phyloP scores from a whole-genome alignment of 1,140 invertebrate genomes.

The Scaptodrosophila lebanonensis region DNA sequence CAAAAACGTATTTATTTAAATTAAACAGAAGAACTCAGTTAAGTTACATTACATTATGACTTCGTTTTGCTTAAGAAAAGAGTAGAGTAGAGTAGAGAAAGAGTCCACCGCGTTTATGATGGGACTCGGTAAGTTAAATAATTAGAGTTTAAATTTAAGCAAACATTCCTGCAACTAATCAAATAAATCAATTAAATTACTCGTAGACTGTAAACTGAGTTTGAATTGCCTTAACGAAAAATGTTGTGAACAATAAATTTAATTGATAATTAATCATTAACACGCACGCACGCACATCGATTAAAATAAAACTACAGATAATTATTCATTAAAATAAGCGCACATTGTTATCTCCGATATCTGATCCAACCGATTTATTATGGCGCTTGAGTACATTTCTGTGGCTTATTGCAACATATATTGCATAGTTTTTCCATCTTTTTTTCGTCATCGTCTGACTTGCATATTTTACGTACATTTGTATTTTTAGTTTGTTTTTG shows the following conservation, averaged over 20 bases:
- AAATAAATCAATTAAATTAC: constrained; percentile 38
- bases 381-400: constrained; percentile 13
- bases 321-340: constrained; percentile 39
- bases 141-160: too few species aligned
- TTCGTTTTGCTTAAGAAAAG: constrained; percentile 68
- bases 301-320: not conserved
- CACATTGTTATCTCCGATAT: constrained; percentile 32
- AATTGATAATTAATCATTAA: too few species aligned
- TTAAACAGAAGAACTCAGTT: constrained; percentile 59
- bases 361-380: not conserved
- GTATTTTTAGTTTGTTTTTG: constrained; percentile 19
- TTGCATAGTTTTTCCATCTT: constrained; percentile 10
- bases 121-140: too few species aligned
- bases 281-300: too few species aligned
- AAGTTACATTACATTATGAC: constrained; percentile 72
- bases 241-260: too few species aligned
- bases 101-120: too few species aligned
- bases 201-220: too few species aligned
- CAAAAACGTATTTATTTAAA: constrained; percentile 36
- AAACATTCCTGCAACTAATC: constrained; percentile 2
- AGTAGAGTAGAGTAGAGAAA: constrained; percentile 45
- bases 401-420: constrained; percentile 12
- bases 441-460: constrained; percentile 36
- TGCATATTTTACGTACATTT: constrained; percentile 60
- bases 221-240: too few species aligned